A percentile compares a stretch with the other conserved stretches of the same genome.
These are phyloP conservation scores for Lepidiolamprologus cunningtoni DNA, from an alignment of 2,113 vertebrate genomes.

Conservation along the genomic window DNA sequence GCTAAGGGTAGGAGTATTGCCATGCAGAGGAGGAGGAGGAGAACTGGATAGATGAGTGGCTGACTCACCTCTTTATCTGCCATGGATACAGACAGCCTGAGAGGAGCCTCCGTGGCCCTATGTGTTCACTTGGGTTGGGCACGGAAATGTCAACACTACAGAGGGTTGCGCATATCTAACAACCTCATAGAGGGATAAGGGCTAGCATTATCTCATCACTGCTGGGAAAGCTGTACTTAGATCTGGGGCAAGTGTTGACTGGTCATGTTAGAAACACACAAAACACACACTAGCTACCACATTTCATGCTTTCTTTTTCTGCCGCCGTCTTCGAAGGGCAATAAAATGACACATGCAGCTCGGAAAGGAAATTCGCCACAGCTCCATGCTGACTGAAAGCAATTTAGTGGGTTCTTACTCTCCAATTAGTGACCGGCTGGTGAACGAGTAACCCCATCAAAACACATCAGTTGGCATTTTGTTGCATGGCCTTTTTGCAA, in stretches of 20 bases:
- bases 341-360: neutral
- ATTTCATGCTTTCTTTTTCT: neutral
- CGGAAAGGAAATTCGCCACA: neutral
- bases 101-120: conserved; percentile 31
- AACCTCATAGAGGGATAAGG: conserved; percentile 40
- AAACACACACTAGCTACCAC: neutral
- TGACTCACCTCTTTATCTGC: conserved; percentile 64
- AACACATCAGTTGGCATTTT: conserved; percentile 66
- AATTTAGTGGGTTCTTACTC: conserved; percentile 23
- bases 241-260: conserved; percentile 38
- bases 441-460: conserved; percentile 61
- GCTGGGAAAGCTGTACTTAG: conserved; percentile 21
- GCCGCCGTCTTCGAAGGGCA: neutral
- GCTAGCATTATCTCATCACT: conserved; percentile 57
- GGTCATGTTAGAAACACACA: conserved; percentile 20
- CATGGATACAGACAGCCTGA: conserved; percentile 42
- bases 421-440: conserved; percentile 60
- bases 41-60: conserved; percentile 32
- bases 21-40: conserved; percentile 27
- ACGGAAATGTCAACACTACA: conserved; percentile 59
- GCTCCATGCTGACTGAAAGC: conserved; percentile 2
- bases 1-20: conserved; percentile 30
- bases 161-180: conserved; percentile 37
- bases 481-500: conserved; percentile 47
- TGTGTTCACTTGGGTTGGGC: conserved; percentile 58